phyloP scores from a whole-genome alignment of 64 coral and sea anemone genomes.

The Pachyseris speciosa region DNA sequence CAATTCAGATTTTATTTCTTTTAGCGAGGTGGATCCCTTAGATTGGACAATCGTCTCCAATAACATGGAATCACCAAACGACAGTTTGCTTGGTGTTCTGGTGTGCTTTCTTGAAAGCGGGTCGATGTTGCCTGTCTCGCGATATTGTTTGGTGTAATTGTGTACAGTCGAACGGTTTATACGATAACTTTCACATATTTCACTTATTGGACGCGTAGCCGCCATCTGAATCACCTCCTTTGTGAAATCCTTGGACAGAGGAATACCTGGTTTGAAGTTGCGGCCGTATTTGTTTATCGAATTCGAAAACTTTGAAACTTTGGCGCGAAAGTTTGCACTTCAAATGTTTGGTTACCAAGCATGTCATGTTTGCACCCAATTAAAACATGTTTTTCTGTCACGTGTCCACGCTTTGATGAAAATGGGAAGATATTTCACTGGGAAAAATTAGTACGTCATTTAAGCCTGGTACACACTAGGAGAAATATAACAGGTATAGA shows the following conservation, averaged over 20 bases:
- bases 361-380: too few relatives aligned
- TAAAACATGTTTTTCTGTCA: too few relatives aligned
- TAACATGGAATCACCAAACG: constrained; percentile 6
- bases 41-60: constrained; percentile 1
- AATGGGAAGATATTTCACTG: too few relatives aligned
- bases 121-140: neutral
- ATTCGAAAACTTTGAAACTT: too few relatives aligned
- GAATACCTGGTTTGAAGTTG: too few relatives aligned
- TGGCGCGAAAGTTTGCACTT: too few relatives aligned
- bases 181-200: neutral
- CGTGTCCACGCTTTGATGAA: too few relatives aligned
- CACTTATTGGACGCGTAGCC: neutral
- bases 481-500: too few relatives aligned
- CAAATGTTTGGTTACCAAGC: too few relatives aligned
- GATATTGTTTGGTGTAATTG: neutral
- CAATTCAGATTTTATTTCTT: neutral
- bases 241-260: neutral
- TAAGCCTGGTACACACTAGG: too few relatives aligned
- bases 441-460: too few relatives aligned
- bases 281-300: too few relatives aligned
- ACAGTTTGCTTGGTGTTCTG: constrained; percentile 15
- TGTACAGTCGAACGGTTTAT: neutral
- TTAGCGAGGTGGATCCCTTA: neutral
- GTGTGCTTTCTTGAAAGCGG: neutral
- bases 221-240: neutral